Percentiles rank a stretch among this genome's conserved stretches.
Conservation (phyloP, 2,113 vertebrate genomes). For the Calyptomena viridis region DNA sequence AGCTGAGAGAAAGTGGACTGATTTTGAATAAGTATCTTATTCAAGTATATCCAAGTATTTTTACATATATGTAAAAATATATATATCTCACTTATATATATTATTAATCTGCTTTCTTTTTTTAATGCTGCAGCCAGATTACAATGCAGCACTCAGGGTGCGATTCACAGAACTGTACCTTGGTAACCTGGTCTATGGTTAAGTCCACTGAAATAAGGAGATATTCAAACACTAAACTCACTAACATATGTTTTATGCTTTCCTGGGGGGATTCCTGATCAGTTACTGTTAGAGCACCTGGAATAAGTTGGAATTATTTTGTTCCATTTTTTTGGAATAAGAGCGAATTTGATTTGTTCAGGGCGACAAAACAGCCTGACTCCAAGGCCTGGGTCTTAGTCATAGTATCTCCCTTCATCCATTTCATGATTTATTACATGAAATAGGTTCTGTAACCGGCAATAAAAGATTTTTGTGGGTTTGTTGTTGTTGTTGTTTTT, state of each 20-base stretch:
- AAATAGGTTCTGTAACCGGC: background rate
- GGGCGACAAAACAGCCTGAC: background rate
- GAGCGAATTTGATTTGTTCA: background rate
- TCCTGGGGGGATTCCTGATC: background rate
- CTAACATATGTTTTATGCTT: background rate
- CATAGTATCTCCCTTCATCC: background rate
- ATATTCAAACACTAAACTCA: background rate
- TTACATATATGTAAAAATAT: no score
- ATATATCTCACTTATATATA: no score
- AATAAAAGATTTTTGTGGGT: background rate
- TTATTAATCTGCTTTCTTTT: background rate
- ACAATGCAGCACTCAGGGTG: accelerated
- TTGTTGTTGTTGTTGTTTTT: background rate
- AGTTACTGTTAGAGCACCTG: background rate
- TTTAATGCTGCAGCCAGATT: background rate
- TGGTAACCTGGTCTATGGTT: background rate
- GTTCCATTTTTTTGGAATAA: background rate
- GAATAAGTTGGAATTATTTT: background rate
- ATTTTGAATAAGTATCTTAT: background rate
- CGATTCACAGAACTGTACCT: background rate
- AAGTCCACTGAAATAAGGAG: background rate
- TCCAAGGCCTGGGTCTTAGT: background rate
- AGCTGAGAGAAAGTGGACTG: background rate
- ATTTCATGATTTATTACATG: background rate
- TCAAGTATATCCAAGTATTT: no score